These are phyloP conservation scores for Drosophila kikkawai DNA, from an alignment of 1,140 invertebrate genomes.

Conservation along the genomic window DNA sequence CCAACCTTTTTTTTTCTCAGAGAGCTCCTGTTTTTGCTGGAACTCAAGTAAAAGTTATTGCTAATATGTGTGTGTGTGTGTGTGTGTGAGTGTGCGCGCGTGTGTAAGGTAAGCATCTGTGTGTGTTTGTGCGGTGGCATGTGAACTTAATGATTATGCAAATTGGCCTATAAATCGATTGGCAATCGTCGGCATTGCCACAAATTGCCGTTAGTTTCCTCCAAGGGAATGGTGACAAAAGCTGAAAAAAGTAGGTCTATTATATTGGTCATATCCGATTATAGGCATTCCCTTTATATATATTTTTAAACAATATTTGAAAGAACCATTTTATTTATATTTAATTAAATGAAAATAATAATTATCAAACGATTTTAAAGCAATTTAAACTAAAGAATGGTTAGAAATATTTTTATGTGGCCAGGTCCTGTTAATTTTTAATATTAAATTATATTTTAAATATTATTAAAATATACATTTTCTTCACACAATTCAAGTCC, in stretches of 20 bases:
- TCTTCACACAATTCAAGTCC: background rate
- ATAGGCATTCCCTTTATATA: background rate
- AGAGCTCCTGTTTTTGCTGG: conserved; percentile 17
- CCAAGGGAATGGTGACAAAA: conserved; percentile 41
- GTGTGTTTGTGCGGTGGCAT: conserved; percentile 39
- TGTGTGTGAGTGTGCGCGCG: background rate
- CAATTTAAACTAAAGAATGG: too few species aligned
- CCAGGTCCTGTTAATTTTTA: too few species aligned
- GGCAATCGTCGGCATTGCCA: conserved; percentile 59
- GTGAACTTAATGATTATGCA: conserved; percentile 80
- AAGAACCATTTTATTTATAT: background rate
- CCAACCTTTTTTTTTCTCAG: conserved; percentile 64
- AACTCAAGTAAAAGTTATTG: conserved; percentile 69
- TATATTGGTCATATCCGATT: conserved; percentile 1
- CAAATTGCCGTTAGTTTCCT: conserved; percentile 64
- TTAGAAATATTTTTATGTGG: too few species aligned
- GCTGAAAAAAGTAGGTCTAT: conserved; percentile 11
- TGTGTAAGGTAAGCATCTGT: conserved; percentile 15
- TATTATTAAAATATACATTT: conserved; percentile 1
- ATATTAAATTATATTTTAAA: background rate
- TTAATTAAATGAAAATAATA: background rate
- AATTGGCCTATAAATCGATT: conserved; percentile 81
- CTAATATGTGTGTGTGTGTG: conserved; percentile 29
- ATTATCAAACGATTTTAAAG: background rate
- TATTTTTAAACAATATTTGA: background rate